Conservation (phyloP, 2,113 vertebrate genomes). For the Gobio gobio region DNA sequence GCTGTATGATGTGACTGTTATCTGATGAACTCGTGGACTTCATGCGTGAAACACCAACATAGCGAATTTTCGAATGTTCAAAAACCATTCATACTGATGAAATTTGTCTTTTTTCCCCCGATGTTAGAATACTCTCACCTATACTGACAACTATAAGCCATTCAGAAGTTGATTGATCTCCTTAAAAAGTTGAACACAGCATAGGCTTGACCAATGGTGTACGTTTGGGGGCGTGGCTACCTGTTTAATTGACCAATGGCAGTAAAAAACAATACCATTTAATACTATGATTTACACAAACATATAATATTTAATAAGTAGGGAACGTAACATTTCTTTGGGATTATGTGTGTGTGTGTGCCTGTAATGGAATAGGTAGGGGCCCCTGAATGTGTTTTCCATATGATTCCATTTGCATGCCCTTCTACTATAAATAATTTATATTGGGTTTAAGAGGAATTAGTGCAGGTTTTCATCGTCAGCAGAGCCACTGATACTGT, state of each 20-base stretch:
- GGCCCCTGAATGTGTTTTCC: conserved; percentile 66
- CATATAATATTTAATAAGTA: background rate
- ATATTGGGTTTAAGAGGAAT: conserved; percentile 72
- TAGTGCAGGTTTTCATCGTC: conserved; percentile 62
- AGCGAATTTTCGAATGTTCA: background rate
- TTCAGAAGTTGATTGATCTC: too few relatives aligned
- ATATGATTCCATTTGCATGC: conserved; percentile 62
- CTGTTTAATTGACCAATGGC: background rate
- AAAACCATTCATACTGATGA: too few relatives aligned
- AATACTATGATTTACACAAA: background rate
- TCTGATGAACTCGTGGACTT: background rate
- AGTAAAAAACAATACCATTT: background rate
- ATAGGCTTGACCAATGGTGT: background rate
- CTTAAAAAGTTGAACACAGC: too few relatives aligned
- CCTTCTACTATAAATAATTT: conserved; percentile 70
- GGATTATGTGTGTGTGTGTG: background rate
- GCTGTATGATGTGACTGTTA: background rate
- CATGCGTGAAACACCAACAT: background rate
- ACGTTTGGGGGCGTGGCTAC: background rate
- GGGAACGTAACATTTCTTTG: too few relatives aligned
- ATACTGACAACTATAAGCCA: too few relatives aligned
- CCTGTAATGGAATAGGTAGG: conserved; percentile 38
- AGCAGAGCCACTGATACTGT: conserved; percentile 56
- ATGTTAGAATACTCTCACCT: too few relatives aligned
- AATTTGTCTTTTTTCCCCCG: too few relatives aligned